A percentile compares a stretch with the other conserved stretches of the same genome.
Conservation (phyloP, 2,888 invertebrate genomes). For the Hydropsyche betteni region DNA sequence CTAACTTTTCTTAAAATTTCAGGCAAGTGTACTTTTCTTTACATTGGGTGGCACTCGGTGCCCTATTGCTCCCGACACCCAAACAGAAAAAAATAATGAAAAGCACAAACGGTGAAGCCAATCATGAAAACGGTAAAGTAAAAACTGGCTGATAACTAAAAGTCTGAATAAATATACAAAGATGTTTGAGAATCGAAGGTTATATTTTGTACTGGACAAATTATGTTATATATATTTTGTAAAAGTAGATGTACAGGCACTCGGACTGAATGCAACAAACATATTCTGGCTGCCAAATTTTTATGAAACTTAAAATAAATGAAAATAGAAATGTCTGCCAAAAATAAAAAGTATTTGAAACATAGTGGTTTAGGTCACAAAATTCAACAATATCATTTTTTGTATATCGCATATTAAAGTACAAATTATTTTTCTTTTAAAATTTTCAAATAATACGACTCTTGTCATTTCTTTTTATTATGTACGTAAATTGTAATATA, state of each 20-base stretch:
- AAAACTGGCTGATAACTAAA: constrained; percentile 55
- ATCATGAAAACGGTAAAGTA: constrained; percentile 58
- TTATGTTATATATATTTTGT: background rate
- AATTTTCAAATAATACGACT: background rate
- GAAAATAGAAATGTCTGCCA: too few relatives aligned
- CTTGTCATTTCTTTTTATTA: background rate
- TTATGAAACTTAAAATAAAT: constrained; percentile 7
- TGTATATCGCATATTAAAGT: background rate
- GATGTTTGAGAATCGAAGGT: constrained; percentile 19
- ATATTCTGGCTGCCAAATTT: constrained; percentile 29
- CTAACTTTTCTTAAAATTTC: constrained; percentile 45
- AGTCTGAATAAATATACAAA: constrained; percentile 27
- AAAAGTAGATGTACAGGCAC: constrained; percentile 5
- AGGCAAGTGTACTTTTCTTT: constrained; percentile 68
- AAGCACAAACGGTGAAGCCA: constrained; percentile 52
- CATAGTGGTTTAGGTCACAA: background rate
- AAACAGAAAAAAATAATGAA: constrained; percentile 9
- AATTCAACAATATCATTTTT: constrained; percentile 7
- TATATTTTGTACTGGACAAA: constrained; percentile 32
- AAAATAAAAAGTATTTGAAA: background rate
- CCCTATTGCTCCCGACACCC: constrained; percentile 60
- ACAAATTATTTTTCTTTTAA: constrained; percentile 9
- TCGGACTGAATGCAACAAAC: constrained; percentile 5
- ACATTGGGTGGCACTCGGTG: constrained; percentile 64
- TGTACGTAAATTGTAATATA: too few relatives aligned